Percentiles rank a stretch among this genome's conserved stretches.
These are phyloP conservation scores for Tragulus kanchil DNA, from an alignment of 2,113 vertebrate species.

Conservation along the genomic window DNA sequence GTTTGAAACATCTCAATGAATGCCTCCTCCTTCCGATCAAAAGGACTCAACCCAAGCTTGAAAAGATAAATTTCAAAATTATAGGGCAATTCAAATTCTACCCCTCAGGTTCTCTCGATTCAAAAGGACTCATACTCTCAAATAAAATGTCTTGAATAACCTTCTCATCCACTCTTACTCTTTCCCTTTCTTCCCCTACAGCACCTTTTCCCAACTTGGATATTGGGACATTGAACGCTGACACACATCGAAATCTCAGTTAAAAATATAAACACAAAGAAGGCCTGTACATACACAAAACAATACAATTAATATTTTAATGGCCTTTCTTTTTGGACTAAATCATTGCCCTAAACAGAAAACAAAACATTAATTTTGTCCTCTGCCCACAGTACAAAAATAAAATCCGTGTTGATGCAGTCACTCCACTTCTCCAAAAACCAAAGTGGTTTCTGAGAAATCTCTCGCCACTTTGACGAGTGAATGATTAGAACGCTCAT, in stretches of 20 bases:
- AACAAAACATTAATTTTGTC: slow-evolving; percentile 74
- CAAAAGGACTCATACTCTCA: no score
- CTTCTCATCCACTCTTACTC: neutral
- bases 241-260: neutral
- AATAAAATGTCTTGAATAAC: slow-evolving; percentile 10
- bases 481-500: slow-evolving; percentile 64
- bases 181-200: neutral
- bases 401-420: slow-evolving; percentile 66
- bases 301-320: neutral
- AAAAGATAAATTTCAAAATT: slow-evolving; percentile 28
- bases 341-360: slow-evolving; percentile 45
- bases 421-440: slow-evolving; percentile 49
- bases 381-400: slow-evolving; percentile 63
- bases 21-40: neutral
- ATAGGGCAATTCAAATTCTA: neutral
- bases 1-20: slow-evolving; percentile 3
- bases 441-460: slow-evolving; percentile 78
- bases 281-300: neutral
- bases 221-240: neutral
- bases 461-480: slow-evolving; percentile 75
- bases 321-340: slow-evolving; percentile 27
- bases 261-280: neutral
- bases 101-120: neutral
- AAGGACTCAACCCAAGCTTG: neutral
- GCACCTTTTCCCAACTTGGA: neutral